These are phyloP conservation scores for Alectura lathami DNA, from an alignment of 2,113 vertebrate genomes.

Conservation along the genomic window DNA sequence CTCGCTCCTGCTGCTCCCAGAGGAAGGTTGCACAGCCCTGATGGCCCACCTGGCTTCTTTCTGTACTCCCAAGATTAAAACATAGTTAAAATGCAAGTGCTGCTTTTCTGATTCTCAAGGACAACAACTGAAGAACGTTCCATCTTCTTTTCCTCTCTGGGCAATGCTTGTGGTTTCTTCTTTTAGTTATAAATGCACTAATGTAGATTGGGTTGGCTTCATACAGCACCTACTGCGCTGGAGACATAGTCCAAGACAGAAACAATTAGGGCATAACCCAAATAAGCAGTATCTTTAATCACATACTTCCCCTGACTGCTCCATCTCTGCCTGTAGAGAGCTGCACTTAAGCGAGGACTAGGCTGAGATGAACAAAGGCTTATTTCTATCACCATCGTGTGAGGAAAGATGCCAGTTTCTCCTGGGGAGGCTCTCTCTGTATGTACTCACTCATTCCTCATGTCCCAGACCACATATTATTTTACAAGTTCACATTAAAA, in stretches of 20 bases:
- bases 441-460: neutral
- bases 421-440: neutral
- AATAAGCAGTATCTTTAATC: neutral
- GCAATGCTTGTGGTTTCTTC: neutral
- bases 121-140: neutral
- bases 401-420: neutral
- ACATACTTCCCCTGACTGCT: neutral
- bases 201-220: neutral
- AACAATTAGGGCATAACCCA: neutral
- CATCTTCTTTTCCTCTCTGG: neutral
- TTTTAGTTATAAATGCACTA: neutral
- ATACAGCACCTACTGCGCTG: fast-evolving
- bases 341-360: neutral
- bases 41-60: neutral
- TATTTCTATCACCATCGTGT: neutral
- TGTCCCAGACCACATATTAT: slow-evolving; percentile 29
- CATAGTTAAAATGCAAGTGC: neutral
- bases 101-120: neutral
- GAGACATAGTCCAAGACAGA: neutral
- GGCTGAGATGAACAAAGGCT: neutral
- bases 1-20: neutral
- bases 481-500: slow-evolving; percentile 36
- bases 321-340: neutral
- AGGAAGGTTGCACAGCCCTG: neutral
- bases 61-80: neutral